These are phyloP conservation scores for Lysiphlebus fabarum DNA, from an alignment of 1,140 invertebrate genomes.

Conservation along the genomic window DNA sequence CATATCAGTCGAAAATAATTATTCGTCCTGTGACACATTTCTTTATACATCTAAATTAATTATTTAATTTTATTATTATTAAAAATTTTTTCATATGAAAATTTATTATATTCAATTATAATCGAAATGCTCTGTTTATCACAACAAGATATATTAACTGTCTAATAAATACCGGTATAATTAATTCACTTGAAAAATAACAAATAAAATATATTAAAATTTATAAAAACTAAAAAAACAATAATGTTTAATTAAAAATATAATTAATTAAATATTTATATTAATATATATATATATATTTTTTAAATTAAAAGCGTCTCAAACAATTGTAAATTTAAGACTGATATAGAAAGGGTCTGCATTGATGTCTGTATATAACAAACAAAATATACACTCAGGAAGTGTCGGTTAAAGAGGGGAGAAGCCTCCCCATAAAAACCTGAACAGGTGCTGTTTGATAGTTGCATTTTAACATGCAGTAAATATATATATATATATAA, in stretches of 20 bases:
- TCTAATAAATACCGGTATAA: no score
- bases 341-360: slow-evolving; percentile 22
- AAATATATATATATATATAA: no score
- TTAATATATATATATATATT: neutral
- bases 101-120: neutral
- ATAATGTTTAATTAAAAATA: no score
- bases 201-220: no score
- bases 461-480: neutral
- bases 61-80: neutral
- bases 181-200: no score
- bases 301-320: neutral
- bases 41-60: slow-evolving; percentile 15
- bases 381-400: slow-evolving; percentile 23
- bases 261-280: no score
- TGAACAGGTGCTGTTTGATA: slow-evolving; percentile 20
- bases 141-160: no score
- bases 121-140: no score
- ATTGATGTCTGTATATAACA: slow-evolving; percentile 19
- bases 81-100: slow-evolving; percentile 6
- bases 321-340: slow-evolving; percentile 9
- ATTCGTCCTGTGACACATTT: slow-evolving; percentile 18
- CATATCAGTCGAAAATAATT: slow-evolving; percentile 17
- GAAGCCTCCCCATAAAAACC: slow-evolving; percentile 20
- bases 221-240: no score
- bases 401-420: slow-evolving; percentile 24